Evolutionary conservation across 2,888 invertebrate species (phyloP), one percentile per base, ranked within the genome.

Genomic region (Prosopocoilus inquinatus): DNA sequence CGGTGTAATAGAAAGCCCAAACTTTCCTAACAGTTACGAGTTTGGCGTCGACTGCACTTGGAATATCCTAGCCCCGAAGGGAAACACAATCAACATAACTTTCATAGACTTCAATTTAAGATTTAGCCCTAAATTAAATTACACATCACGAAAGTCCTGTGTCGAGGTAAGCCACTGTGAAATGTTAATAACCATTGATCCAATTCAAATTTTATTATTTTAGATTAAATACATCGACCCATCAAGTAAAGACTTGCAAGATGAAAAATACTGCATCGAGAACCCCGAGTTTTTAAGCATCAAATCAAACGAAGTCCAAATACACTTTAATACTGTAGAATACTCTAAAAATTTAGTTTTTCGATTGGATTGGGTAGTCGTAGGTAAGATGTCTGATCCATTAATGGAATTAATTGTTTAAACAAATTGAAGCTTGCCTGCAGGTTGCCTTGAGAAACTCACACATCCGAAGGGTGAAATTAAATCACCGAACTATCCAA

Each of bases 1-100:
- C 62, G 94, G 94, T 9, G 83, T 88, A 7, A 90, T 96, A 55
- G 95, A 95, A 75, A 93, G 92, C 67, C 90, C 91, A 0, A 91
- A 91, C 70, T 95, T 86, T 72, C 95, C 93, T 1, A 72, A 83
- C 62, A 70, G 78, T 9, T 87, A 89, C 73, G 84, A 85, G 1
- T 73, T 79, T 39, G 75, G 79, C 46, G 70, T 82, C 15, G 84
- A 91, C 70, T 96, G 96, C 72, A 79, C 82, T 3, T 96, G 92
- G 92, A 83, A 75, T 9, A 85, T 92, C 34, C 82, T 82, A 33
- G 91, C 89, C 1, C 85, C 91, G 0, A 74, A 72, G 51, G 93
- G 94, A 2, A 95, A 93, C 75, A 86, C 79, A 68, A 82, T 96
- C 36, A 90, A 89, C 61, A 71, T 92, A 0, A 88, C 91, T 1